phyloP scores from a whole-genome alignment of 1,140 invertebrate genomes.

The Cylas formicarius region DNA sequence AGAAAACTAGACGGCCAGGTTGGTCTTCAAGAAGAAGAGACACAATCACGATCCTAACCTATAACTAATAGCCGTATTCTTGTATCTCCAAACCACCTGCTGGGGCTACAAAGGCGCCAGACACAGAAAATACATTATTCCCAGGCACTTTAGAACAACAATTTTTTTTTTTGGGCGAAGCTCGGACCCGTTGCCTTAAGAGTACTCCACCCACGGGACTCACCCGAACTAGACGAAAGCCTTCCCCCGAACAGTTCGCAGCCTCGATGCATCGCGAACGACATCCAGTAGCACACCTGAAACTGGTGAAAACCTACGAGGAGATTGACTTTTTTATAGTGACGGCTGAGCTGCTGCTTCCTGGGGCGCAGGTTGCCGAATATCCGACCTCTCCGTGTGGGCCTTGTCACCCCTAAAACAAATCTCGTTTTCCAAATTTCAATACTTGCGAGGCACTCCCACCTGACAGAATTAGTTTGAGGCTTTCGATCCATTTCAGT shows the following conservation, averaged over 20 bases:
- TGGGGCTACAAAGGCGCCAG: no score
- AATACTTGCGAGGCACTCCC: background rate
- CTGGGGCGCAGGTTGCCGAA: slow-evolving; percentile 78
- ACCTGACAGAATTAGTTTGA: slow-evolving; percentile 89
- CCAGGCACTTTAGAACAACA: no score
- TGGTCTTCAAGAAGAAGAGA: no score
- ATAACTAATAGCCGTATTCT: no score
- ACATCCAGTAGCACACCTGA: slow-evolving; percentile 97
- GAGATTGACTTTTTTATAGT: slow-evolving; percentile 84
- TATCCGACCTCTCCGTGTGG: slow-evolving; percentile 80
- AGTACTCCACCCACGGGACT: no score
- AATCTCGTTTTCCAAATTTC: no score
- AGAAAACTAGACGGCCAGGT: no score
- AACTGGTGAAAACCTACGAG: slow-evolving; percentile 82
- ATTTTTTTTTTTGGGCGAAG: no score
- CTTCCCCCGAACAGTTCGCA: slow-evolving; percentile 84
- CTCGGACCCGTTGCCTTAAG: no score
- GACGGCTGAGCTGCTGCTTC: slow-evolving; percentile 86
- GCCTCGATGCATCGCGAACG: slow-evolving; percentile 90
- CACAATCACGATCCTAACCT: no score
- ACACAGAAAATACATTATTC: no score
- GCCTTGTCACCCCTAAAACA: slow-evolving; percentile 68
- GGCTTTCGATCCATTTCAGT: slow-evolving; percentile 88
- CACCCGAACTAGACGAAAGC: slow-evolving; percentile 71
- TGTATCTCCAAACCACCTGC: no score